phyloP scores from a whole-genome alignment of 2,113 vertebrate genomes.

The Antigone vipio region DNA sequence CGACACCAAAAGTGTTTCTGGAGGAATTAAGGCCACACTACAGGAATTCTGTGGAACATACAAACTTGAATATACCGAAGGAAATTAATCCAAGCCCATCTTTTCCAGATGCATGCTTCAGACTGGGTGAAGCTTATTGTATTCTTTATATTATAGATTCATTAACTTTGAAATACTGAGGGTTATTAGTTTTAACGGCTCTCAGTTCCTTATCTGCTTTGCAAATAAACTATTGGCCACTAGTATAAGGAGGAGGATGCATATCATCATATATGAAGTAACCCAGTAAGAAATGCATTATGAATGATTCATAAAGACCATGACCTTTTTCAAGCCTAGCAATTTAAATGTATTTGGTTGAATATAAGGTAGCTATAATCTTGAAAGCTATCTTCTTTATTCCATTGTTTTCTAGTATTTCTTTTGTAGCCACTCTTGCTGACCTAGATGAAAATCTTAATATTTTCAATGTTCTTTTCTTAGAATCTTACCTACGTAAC shows the following conservation, averaged over 20 bases:
- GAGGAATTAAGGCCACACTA: background rate
- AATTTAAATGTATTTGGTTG: background rate
- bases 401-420: background rate
- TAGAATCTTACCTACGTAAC: background rate
- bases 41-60: background rate
- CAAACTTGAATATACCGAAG: background rate
- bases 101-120: background rate
- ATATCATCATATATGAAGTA: background rate
- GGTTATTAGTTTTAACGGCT: background rate
- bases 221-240: background rate
- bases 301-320: constrained; percentile 3
- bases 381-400: background rate
- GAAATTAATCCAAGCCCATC: background rate
- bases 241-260: background rate
- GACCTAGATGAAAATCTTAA: background rate
- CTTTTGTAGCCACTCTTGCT: background rate
- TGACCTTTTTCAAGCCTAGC: background rate
- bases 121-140: background rate
- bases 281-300: background rate
- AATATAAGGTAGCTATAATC: background rate
- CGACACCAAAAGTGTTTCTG: background rate
- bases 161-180: background rate
- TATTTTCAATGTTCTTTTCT: background rate
- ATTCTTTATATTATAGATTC: background rate
- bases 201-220: background rate